Evolutionary conservation across 2,113 vertebrate species (phyloP).

Genomic region (Pedetes capensis): DNA sequence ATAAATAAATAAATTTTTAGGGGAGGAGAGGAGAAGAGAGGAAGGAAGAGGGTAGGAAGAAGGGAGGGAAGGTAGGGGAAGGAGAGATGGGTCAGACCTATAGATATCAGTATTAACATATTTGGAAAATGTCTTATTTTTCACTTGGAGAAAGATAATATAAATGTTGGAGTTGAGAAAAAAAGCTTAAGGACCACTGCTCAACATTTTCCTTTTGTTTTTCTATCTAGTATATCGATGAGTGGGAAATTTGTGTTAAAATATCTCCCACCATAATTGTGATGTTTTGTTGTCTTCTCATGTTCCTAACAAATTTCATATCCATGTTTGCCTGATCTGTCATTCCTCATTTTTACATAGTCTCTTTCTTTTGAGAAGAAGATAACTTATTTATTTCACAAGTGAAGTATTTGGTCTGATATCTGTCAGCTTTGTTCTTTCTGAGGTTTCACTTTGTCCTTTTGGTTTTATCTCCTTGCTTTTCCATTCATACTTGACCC

Average conservation of each 20-base stretch:
- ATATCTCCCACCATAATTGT: not conserved
- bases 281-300: not conserved
- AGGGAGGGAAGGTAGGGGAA: too few relatives aligned
- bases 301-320: not conserved
- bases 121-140: not conserved
- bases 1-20: too few relatives aligned
- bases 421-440: not conserved
- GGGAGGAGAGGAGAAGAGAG: too few relatives aligned
- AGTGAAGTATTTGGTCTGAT: not conserved
- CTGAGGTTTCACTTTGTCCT: not conserved
- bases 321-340: not conserved
- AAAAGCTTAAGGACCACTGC: not conserved
- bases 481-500: not conserved
- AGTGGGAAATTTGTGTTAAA: not conserved
- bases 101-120: not conserved
- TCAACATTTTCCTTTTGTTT: not conserved
- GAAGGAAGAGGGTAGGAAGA: not conserved
- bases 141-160: not conserved
- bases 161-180: too few relatives aligned
- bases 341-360: not conserved
- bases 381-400: not conserved
- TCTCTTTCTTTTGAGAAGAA: conserved; percentile 1
- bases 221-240: not conserved
- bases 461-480: not conserved
- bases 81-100: too few relatives aligned